Percentiles rank a stretch among this genome's conserved stretches.
phyloP scores from a whole-genome alignment of 2,888 invertebrate species.

The Melolontha melolontha region DNA sequence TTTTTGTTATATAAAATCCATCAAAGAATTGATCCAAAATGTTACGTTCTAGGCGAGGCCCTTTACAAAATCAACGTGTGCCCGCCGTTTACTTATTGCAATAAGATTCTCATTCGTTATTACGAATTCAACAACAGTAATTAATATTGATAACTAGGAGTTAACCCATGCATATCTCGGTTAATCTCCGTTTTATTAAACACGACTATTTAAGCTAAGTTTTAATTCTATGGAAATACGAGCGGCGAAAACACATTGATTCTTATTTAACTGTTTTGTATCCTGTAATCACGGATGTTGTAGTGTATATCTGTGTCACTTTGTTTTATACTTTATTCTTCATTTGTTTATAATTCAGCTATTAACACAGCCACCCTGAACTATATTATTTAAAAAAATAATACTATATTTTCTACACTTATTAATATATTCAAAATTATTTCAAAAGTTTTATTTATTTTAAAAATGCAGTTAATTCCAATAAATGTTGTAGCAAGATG shows the following conservation, averaged over 20 bases:
- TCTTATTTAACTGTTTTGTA: conserved; percentile 3
- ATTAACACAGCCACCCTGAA: conserved; percentile 38
- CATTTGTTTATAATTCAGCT: conserved; percentile 11
- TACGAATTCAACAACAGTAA: too few relatives aligned
- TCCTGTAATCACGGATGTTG: background rate
- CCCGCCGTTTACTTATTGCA: too few relatives aligned
- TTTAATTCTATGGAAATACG: background rate
- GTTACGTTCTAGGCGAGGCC: too few relatives aligned
- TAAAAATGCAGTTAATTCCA: conserved; percentile 22
- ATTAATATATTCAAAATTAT: background rate
- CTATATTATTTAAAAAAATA: conserved; percentile 15
- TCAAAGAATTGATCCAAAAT: background rate
- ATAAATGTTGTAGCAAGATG: background rate
- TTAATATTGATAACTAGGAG: too few relatives aligned
- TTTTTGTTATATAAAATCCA: conserved; percentile 4
- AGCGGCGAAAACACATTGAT: background rate
- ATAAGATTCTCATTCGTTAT: too few relatives aligned
- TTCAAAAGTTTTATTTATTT: conserved; percentile 3
- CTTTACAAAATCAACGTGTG: too few relatives aligned
- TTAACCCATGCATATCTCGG: too few relatives aligned
- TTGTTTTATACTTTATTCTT: conserved; percentile 4
- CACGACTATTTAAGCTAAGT: conserved; percentile 15
- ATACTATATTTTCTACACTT: conserved; percentile 5
- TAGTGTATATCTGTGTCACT: background rate
- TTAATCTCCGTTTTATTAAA: background rate